These are phyloP conservation scores for Drosophila rubida DNA, from an alignment of 2,888 invertebrate species.

Conservation along the genomic window DNA sequence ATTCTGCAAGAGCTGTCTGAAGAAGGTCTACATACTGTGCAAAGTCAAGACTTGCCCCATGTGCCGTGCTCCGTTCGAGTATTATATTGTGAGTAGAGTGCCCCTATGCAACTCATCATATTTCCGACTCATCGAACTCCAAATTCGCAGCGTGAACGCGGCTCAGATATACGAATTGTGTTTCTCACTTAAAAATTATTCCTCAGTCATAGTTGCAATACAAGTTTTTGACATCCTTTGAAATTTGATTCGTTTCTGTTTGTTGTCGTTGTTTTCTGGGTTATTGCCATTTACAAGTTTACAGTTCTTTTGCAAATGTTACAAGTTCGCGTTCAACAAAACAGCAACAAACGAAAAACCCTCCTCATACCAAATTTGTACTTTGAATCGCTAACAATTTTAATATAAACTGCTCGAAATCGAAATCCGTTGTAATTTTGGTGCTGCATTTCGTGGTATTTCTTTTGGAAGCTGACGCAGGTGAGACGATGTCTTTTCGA, in stretches of 20 bases:
- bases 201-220: background rate
- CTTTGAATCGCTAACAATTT: too few relatives aligned
- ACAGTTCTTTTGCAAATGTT: background rate
- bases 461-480: too few relatives aligned
- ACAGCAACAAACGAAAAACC: too few relatives aligned
- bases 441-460: too few relatives aligned
- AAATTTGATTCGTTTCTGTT: background rate
- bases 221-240: background rate
- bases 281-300: constrained; percentile 19
- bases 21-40: constrained; percentile 38
- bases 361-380: too few relatives aligned
- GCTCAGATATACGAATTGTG: constrained; percentile 35
- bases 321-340: too few relatives aligned
- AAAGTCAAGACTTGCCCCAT: constrained; percentile 51
- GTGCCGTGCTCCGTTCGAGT: constrained; percentile 57
- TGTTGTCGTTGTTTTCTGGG: background rate
- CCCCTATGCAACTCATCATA: too few relatives aligned
- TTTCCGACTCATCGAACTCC: background rate
- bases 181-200: constrained; percentile 44
- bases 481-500: too few relatives aligned
- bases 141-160: constrained; percentile 35
- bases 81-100: constrained; percentile 62
- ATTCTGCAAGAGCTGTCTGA: constrained; percentile 58
- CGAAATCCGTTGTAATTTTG: too few relatives aligned
- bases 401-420: too few relatives aligned